Percentiles rank a stretch among this genome's conserved stretches.
phyloP scores from a whole-genome alignment of 1,140 invertebrate genomes.

The Monochamus saltuarius region DNA sequence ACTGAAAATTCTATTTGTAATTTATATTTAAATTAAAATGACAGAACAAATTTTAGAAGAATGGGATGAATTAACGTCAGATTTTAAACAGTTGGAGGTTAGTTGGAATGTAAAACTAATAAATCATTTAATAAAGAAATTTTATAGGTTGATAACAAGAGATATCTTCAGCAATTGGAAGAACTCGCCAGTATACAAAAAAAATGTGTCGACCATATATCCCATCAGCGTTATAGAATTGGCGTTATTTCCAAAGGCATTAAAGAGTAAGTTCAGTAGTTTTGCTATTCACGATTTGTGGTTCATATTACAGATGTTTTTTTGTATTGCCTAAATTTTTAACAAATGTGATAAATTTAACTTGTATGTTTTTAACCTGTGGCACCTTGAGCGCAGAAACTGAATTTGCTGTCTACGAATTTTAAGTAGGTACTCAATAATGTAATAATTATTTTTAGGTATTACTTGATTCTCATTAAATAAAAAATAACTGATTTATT shows the following conservation, averaged over 20 bases:
- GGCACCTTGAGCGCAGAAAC: no score
- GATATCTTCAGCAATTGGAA: slow-evolving; percentile 81
- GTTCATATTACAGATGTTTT: no score
- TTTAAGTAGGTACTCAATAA: no score
- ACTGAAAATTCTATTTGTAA: no score
- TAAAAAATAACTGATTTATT: no score
- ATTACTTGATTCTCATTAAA: no score
- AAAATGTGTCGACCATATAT: slow-evolving; percentile 84
- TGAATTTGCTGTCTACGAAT: no score
- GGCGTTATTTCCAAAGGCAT: slow-evolving; percentile 75
- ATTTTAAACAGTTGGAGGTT: slow-evolving; percentile 76
- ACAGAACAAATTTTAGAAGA: slow-evolving; percentile 57
- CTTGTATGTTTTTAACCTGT: no score
- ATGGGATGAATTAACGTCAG: slow-evolving; percentile 75
- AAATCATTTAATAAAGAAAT: not conserved
- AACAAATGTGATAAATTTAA: no score
- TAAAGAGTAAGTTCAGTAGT: slow-evolving; percentile 66
- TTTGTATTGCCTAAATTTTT: no score
- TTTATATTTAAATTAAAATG: slow-evolving; percentile 28
- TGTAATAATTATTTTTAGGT: no score
- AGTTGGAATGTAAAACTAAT: slow-evolving; percentile 9
- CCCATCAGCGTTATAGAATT: slow-evolving; percentile 87
- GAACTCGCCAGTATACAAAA: slow-evolving; percentile 80
- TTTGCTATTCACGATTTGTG: no score
- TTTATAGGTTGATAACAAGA: slow-evolving; percentile 73